phyloP scores from a whole-genome alignment of 2,113 vertebrate species.

The Pygathrix nemaeus region DNA sequence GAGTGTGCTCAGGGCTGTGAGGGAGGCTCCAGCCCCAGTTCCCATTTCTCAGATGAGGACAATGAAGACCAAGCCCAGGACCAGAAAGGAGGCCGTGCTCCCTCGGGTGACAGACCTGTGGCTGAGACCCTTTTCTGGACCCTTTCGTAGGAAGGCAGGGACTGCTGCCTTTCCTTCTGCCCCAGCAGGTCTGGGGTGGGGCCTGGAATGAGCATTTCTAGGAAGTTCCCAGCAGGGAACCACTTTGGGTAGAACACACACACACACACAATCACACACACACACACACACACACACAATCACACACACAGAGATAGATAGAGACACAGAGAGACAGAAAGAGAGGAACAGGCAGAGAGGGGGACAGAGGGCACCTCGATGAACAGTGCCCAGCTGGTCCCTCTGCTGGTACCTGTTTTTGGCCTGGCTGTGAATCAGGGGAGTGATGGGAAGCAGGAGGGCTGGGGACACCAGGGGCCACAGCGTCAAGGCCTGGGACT shows the following conservation, averaged over 20 bases:
- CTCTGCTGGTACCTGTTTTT: not conserved
- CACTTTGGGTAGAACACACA: too few species aligned
- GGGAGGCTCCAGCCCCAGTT: not conserved
- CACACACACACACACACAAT: too few species aligned
- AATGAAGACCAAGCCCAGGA: not conserved
- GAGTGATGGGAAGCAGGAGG: not conserved
- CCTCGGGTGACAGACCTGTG: not conserved
- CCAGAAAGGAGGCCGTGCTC: fast-evolving
- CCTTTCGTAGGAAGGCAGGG: not conserved
- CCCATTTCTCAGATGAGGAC: not conserved
- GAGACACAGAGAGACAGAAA: not conserved
- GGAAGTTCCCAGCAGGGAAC: not conserved
- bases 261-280: too few species aligned
- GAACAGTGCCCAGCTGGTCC: fast-evolving
- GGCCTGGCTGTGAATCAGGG: not conserved
- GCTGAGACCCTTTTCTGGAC: not conserved
- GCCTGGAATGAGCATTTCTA: not conserved
- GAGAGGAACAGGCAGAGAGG: not conserved
- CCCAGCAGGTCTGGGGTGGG: not conserved
- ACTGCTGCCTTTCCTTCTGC: not conserved
- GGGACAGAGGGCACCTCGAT: not conserved
- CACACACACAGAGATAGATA: too few species aligned
- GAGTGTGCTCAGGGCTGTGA: not conserved
- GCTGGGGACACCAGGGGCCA: slow-evolving; percentile 1
- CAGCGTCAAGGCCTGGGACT: not conserved